phyloP scores from a whole-genome alignment of 1,140 invertebrate species.

The Hyles euphorbiae region DNA sequence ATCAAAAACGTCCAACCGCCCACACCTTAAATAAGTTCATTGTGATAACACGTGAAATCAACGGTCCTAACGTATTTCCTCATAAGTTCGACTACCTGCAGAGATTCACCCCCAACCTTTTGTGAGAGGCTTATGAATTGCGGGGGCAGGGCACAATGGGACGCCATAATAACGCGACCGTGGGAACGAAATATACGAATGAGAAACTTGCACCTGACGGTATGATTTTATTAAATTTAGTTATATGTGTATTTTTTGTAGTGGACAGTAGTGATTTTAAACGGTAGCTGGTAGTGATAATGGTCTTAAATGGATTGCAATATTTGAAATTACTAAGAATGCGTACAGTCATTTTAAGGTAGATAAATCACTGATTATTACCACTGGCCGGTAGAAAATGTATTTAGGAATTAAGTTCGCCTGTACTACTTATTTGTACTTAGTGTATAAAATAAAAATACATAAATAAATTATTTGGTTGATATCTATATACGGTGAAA shows the following conservation, averaged over 20 bases:
- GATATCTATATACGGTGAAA: no score
- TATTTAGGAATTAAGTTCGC: no score
- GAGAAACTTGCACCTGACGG: constrained; percentile 30
- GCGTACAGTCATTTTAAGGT: no score
- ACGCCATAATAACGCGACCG: constrained; percentile 42
- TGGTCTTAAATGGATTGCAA: no score
- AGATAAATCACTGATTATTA: no score
- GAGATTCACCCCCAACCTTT: constrained; percentile 62
- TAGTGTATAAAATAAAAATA: no score
- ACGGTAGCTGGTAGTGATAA: no score
- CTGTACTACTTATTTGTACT: no score
- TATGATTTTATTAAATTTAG: constrained; percentile 4
- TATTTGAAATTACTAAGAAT: no score
- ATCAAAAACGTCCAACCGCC: not conserved
- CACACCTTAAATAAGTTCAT: not conserved
- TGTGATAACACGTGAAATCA: constrained; percentile 25
- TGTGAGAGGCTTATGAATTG: constrained; percentile 40
- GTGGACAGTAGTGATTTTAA: not conserved
- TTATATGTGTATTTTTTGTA: not conserved
- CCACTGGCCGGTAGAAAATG: no score
- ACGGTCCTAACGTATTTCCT: constrained; percentile 61
- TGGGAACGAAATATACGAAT: constrained; percentile 49
- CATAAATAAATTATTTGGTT: no score
- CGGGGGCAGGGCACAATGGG: constrained; percentile 49
- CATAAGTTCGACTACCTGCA: constrained; percentile 43